phyloP scores from a whole-genome alignment of 2,888 invertebrate species.

The Barypeithes pellucidus region DNA sequence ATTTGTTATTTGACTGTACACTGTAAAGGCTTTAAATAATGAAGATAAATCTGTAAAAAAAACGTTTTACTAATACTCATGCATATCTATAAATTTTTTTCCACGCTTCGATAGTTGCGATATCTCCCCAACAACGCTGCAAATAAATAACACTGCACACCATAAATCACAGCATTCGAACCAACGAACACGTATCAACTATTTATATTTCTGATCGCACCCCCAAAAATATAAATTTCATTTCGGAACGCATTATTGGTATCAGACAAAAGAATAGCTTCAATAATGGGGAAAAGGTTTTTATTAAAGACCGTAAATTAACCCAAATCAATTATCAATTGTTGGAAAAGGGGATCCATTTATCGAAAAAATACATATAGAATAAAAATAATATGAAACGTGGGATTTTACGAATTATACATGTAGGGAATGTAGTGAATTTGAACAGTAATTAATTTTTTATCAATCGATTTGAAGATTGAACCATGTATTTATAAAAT shows the following conservation, averaged over 20 bases:
- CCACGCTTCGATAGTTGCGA: no score
- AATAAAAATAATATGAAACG: neutral
- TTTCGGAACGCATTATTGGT: slow-evolving; percentile 14
- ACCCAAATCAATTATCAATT: slow-evolving; percentile 18
- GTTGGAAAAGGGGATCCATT: slow-evolving; percentile 14
- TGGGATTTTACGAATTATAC: no score
- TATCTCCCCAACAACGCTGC: neutral
- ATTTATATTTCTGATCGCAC: slow-evolving; percentile 6
- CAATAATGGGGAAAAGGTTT: slow-evolving; percentile 20
- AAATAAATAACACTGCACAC: neutral
- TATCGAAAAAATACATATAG: neutral
- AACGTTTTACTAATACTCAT: no score
- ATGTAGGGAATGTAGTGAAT: no score
- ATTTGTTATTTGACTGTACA: no score
- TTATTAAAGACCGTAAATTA: slow-evolving; percentile 22
- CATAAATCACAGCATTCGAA: neutral
- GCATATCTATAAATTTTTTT: no score
- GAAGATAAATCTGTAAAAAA: no score
- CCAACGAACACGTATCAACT: slow-evolving; percentile 7
- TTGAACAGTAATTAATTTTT: no score
- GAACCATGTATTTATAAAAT: no score
- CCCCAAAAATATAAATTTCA: slow-evolving; percentile 18
- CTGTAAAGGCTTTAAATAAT: no score
- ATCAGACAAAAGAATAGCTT: slow-evolving; percentile 20
- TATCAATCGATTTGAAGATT: no score